These are phyloP conservation scores for Semotilus atromaculatus DNA, from an alignment of 2,797 vertebrate species.

Conservation along the genomic window DNA sequence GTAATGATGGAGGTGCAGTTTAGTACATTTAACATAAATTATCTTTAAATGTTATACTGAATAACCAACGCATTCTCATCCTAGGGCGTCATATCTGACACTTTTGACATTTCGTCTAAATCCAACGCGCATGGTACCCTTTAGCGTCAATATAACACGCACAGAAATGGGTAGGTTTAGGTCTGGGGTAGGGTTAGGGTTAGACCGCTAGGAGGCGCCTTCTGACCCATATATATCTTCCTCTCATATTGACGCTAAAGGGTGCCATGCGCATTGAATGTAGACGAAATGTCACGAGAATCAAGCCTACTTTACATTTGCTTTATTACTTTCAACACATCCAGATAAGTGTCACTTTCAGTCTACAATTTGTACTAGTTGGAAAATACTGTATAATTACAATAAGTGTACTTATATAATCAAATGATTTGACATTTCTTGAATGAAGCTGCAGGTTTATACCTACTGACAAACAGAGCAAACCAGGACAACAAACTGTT, in stretches of 20 bases:
- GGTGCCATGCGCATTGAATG: no score
- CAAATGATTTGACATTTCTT: not conserved
- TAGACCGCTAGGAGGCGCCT: no score
- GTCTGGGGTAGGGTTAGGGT: no score
- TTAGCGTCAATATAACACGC: no score
- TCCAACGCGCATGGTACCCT: no score
- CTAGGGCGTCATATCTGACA: no score
- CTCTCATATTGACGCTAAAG: no score
- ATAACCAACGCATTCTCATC: no score
- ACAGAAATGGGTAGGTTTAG: no score
- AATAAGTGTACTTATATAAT: not conserved
- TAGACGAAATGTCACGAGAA: no score
- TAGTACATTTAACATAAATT: not conserved
- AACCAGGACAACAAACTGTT: constrained; percentile 48
- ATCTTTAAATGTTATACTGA: not conserved
- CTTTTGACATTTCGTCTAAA: no score
- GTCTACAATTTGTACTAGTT: not conserved
- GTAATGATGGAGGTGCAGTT: not conserved
- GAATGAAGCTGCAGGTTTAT: constrained; percentile 38
- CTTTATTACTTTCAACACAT: not conserved
- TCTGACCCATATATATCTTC: no score
- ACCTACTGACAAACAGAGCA: constrained; percentile 61
- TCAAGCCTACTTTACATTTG: not conserved
- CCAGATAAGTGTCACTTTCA: not conserved
- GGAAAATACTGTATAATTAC: not conserved